Base-by-base conservation (phyloP, 2,888 invertebrate species). In the Ypsolopha sequella region DNA sequence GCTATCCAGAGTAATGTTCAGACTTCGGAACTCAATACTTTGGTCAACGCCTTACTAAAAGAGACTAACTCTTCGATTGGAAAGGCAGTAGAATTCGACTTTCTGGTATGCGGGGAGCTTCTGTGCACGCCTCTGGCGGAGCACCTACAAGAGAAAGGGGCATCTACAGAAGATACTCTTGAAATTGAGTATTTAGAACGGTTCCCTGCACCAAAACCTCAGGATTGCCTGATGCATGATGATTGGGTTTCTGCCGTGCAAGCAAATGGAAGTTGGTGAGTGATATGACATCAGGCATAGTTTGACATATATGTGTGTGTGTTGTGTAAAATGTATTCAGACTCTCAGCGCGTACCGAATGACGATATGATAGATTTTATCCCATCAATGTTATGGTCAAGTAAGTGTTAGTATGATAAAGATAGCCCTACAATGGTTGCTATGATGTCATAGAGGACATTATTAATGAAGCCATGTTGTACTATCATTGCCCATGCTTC, bases 231-330 rank as follows among this genome's bases (percentile, higher is more conserved):
- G 58, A 89, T 95, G 73, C 98, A 98, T 66, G 97, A 98, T 78
- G 99, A 99, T 72, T 99, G 99, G 99, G 96, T 99, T n/a, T 93
- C 96, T 14, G 91, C 95, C 44, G 92, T 97, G 0, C 91, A 93
- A 61, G 88, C 91, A 41, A 81, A 88, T 55, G 89, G 88, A 41
- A 90, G 91, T 68, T 95, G 93, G 93, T 92, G 56, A 60, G 61
- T 55, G 10, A 41, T 24, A 24, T 24, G 24, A 24, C 24, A 24
- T 24, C 24, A 24, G 24, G 24, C 4, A 24, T 24, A 24, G 4
- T 2, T 3, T 3, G 24, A 24, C 24, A n/a, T n/a, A n/a, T n/a
- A n/a, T n/a, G n/a, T n/a, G n/a, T n/a, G n/a, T n/a, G n/a, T n/a
- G n/a, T n/a, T n/a, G n/a, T n/a, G n/a, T n/a, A n/a, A n/a, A n/a